Conservation (phyloP, 2,888 invertebrate species). For the Hirtodrosophila duncani region DNA sequence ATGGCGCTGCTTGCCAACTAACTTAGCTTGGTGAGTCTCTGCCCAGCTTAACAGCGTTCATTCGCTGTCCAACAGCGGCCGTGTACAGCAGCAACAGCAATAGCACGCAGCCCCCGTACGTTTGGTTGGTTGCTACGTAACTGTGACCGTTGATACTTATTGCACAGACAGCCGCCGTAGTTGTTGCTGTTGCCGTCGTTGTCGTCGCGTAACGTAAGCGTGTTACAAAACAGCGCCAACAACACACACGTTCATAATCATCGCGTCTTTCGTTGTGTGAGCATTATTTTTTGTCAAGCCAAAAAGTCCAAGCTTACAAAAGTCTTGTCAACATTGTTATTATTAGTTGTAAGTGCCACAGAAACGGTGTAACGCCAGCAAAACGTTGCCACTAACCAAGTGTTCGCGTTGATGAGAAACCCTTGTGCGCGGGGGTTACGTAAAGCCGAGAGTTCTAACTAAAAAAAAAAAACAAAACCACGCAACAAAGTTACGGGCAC, state of each 20-base stretch:
- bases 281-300: too few relatives aligned
- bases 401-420: conserved; percentile 47
- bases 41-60: conserved; percentile 33
- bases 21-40: neutral
- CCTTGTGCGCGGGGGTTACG: conserved; percentile 60
- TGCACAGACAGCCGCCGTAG: conserved; percentile 4
- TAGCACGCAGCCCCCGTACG: conserved; percentile 38
- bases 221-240: conserved; percentile 59
- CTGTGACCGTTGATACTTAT: too few relatives aligned
- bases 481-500: conserved; percentile 48
- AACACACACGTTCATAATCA: too few relatives aligned
- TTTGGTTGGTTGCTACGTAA: conserved; percentile 36
- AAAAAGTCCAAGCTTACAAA: too few relatives aligned
- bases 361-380: too few relatives aligned
- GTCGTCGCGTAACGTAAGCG: conserved; percentile 64
- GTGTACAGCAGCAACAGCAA: conserved; percentile 42
- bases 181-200: conserved; percentile 7
- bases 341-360: too few relatives aligned
- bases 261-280: too few relatives aligned
- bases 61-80: conserved; percentile 72
- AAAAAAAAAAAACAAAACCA: conserved; percentile 41
- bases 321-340: too few relatives aligned
- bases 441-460: conserved; percentile 69
- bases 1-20: neutral
- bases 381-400: too few relatives aligned